Evolutionary conservation across 2,888 invertebrate species (phyloP), one percentile per base, ranked within the genome.

Genomic region (Notodonta dromedarius): DNA sequence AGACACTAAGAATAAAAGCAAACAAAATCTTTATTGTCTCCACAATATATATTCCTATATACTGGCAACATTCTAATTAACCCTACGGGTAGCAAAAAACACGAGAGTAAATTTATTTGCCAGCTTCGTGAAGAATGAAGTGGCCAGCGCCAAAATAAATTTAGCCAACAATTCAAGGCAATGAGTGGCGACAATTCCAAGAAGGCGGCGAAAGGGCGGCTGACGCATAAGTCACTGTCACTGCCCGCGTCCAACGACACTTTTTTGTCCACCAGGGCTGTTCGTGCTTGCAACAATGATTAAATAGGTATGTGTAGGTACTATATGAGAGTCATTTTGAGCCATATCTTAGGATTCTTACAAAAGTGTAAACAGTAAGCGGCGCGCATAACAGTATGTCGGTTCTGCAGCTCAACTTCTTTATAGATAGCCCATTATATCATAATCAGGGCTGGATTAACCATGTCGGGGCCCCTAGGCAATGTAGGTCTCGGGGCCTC

Each of bases 201-300:
- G 80, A 73, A 82, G 83, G 86, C 81, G 83, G 79, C 73, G 76
- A 85, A 84, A 85, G 86, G 88, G 87, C 84, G 86, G 84, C 78
- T 77, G 79, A 76, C 83, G 85, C 88, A 91, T 92, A 92, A 89
- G 85, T 91, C 92, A 92, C 86, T 91, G 92, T 91, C 92, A 89
- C 75, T 73, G 77, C 79, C 88, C 84, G 80, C 73, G 80, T 78
- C 84, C 78, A 78, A 80, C 65, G 76, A 76, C 84, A 82, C 83
- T 85, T 88, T 90, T 91, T 89, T 87, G 83, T 82, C 82, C 83
- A 79, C 85, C 83, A 79, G 72, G 79, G 75, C 75, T 76, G 74
- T 82, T 84, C 80, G 79, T 79, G 80, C 78, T 76, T 74, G 79
- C 82, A 79, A 81, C 83, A 79, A 87, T 84, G 82, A 85, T 86